Evolutionary conservation across 2,113 vertebrate genomes (phyloP).

Genomic region (Mus musculus): GRCm39 chrX:160011501-160012000

Average conservation of each 20-base stretch:
- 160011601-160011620: not conserved
- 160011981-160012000: not conserved
- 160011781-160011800: too few relatives aligned
- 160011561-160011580: too few relatives aligned
- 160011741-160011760: not conserved
- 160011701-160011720: not conserved
- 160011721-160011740: not conserved
- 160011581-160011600: constrained; percentile 48
- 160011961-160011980: not conserved
- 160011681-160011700: not conserved
- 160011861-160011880: constrained; percentile 7
- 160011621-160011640: not conserved
- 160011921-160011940: too few relatives aligned
- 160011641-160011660: constrained; percentile 32
- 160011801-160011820: not conserved
- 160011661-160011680: not conserved
- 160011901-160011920: too few relatives aligned
- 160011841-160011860: constrained; percentile 13
- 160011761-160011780: too few relatives aligned
- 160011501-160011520: too few relatives aligned
- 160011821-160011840: constrained; percentile 49
- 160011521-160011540: not conserved
- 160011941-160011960: not conserved
- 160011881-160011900: constrained; percentile 41
- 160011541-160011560: not conserved